These are phyloP conservation scores for Darevskia nairensis DNA, from an alignment of 2,797 vertebrate genomes.

Conservation along the genomic window DNA sequence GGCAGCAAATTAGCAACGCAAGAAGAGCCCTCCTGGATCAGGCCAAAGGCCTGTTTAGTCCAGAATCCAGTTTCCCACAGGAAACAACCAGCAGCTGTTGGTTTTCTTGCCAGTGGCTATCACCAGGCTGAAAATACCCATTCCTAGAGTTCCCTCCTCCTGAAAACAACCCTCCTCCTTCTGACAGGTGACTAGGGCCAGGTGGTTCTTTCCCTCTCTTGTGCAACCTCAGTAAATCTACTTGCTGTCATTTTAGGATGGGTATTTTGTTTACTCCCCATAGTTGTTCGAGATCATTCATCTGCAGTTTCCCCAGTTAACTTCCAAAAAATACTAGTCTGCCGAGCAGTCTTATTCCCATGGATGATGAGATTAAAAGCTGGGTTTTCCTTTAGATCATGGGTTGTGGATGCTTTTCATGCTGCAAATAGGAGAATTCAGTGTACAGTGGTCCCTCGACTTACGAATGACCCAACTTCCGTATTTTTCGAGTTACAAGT, in stretches of 20 bases:
- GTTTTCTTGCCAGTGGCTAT: neutral
- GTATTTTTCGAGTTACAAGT: too few species aligned
- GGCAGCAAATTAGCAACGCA: neutral
- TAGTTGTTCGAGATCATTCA: neutral
- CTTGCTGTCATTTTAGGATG: conserved; percentile 26
- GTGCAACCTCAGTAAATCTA: neutral
- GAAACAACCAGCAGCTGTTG: neutral
- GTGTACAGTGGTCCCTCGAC: too few species aligned
- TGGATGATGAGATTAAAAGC: conserved; percentile 49
- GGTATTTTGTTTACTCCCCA: conserved; percentile 34
- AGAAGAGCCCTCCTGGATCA: neutral
- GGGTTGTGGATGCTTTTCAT: conserved; percentile 16
- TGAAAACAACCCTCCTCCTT: too few species aligned
- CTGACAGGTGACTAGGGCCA: neutral
- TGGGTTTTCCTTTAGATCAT: neutral
- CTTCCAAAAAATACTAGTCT: conserved; percentile 56
- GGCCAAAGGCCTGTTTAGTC: neutral
- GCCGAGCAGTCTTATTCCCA: conserved; percentile 58
- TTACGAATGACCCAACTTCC: too few species aligned
- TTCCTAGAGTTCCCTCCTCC: neutral
- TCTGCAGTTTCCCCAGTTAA: conserved; percentile 36
- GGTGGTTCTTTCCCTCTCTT: neutral
- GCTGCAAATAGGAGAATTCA: neutral
- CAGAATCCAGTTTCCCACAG: neutral
- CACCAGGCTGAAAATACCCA: neutral